phyloP scores from a whole-genome alignment of 2,113 vertebrate species.

The Gnathonemus longibarbis region DNA sequence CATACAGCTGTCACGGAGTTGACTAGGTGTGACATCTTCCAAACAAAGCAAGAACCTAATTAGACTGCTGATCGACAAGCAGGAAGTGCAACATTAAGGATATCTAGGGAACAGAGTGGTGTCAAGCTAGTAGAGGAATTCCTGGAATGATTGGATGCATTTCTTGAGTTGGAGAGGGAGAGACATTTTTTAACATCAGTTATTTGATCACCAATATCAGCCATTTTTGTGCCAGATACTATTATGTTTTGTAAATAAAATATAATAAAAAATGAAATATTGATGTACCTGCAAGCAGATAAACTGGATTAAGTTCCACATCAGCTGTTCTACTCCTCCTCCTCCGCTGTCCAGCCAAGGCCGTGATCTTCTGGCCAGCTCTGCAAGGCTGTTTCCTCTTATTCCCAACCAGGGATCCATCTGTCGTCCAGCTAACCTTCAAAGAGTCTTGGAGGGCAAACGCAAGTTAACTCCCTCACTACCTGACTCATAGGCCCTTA shows the following conservation, averaged over 20 bases:
- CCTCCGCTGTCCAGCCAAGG: not conserved
- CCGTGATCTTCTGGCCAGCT: not conserved
- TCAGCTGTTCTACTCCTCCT: slow-evolving; percentile 32
- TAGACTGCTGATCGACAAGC: not conserved
- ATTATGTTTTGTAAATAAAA: not conserved
- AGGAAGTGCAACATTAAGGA: not conserved
- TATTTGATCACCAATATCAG: not conserved
- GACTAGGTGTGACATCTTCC: not conserved
- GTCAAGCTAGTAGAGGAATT: not conserved
- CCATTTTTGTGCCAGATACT: not conserved
- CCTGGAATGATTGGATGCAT: not conserved
- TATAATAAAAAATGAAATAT: not conserved
- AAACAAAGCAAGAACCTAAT: not conserved
- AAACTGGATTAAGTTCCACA: slow-evolving; percentile 44
- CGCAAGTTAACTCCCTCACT: not conserved
- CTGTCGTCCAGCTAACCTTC: slow-evolving; percentile 2
- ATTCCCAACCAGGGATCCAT: not conserved
- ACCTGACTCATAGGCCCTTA: not conserved
- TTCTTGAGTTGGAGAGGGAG: not conserved
- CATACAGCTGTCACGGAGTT: not conserved
- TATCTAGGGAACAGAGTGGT: not conserved
- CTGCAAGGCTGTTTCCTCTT: slow-evolving; percentile 22
- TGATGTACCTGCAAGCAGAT: slow-evolving; percentile 63
- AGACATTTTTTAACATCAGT: not conserved
- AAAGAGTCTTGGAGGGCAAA: slow-evolving; percentile 10